Evolutionary conservation across 2,113 vertebrate genomes (phyloP).

Genomic region (Chaetodon trifascialis): DNA sequence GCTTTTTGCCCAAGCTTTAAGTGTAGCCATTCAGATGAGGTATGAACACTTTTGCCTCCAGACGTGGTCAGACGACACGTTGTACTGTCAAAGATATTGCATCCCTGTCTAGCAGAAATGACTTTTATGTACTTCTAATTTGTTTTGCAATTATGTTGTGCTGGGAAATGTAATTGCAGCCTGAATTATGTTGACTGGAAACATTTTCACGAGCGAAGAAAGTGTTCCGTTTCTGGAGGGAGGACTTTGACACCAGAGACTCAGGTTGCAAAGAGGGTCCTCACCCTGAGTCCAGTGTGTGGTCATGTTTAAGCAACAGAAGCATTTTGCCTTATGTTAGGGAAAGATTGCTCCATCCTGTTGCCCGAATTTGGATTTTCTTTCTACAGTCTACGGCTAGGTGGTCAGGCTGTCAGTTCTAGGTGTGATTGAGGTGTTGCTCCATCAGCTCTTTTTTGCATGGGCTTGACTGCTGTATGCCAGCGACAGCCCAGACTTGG

Average conservation of each 20-base stretch:
- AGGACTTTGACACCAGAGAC: not conserved
- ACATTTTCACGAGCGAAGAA: not conserved
- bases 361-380: not conserved
- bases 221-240: not conserved
- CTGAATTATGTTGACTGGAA: not conserved
- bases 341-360: too few relatives aligned
- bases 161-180: not conserved
- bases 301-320: not conserved
- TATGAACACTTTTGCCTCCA: not conserved
- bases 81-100: not conserved
- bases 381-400: not conserved
- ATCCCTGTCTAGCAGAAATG: not conserved
- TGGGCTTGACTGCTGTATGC: slow-evolving; percentile 8
- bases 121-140: not conserved
- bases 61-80: not conserved
- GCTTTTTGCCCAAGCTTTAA: not conserved
- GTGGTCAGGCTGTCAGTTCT: not conserved
- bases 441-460: slow-evolving; percentile 1
- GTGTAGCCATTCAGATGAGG: not conserved
- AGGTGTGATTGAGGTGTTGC: not conserved
- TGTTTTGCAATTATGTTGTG: not conserved
- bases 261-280: too few relatives aligned
- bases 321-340: too few relatives aligned
- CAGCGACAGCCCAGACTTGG: not conserved
- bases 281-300: too few relatives aligned